Percentiles rank a stretch among this genome's conserved stretches.
phyloP scores from a whole-genome alignment of 2,888 invertebrate species.

The Coronaproctus castanopsis region DNA sequence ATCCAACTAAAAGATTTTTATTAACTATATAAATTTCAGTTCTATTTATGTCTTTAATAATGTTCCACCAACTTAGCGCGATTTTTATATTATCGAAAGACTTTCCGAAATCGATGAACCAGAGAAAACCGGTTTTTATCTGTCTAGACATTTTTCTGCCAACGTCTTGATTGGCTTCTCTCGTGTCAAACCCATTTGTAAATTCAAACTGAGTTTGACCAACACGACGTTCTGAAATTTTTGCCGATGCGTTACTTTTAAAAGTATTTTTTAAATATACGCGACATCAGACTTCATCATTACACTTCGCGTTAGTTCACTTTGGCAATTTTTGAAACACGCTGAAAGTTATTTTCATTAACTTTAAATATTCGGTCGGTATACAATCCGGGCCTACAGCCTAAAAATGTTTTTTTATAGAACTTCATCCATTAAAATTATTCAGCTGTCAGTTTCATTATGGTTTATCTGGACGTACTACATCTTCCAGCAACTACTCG shows the following conservation, averaged over 20 bases:
- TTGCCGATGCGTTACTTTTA: neutral
- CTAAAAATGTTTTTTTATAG: neutral
- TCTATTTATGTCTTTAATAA: neutral
- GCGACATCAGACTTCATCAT: neutral
- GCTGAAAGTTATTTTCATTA: no score
- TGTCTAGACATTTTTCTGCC: neutral
- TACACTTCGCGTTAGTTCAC: neutral
- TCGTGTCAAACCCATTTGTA: neutral
- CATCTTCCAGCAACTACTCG: neutral
- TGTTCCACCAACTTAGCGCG: neutral
- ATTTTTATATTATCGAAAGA: neutral
- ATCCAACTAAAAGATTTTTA: no score
- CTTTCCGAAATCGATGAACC: neutral
- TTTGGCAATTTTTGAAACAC: no score
- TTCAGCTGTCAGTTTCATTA: neutral
- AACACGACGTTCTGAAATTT: neutral
- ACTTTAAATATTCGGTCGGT: neutral
- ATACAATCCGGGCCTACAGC: neutral
- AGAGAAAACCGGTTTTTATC: neutral
- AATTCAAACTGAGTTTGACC: neutral
- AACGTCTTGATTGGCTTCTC: neutral
- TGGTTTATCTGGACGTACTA: neutral
- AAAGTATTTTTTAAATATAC: neutral
- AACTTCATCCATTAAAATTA: neutral
- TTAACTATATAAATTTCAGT: no score